phyloP scores from a whole-genome alignment of 2,888 invertebrate species.

The Heliconius erato region DNA sequence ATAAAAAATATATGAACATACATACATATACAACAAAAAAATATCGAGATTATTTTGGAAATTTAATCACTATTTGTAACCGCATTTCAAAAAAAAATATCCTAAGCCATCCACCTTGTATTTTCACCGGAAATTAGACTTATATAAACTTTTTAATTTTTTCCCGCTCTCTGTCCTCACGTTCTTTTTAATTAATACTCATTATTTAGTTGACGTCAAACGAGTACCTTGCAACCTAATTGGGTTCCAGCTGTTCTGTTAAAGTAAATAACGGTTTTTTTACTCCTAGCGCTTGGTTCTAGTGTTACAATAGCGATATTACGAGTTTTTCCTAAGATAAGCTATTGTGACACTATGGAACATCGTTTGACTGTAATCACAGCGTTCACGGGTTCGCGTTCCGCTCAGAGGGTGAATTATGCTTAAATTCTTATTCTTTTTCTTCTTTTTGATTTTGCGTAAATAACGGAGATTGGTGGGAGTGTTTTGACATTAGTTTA shows the following conservation, averaged over 20 bases:
- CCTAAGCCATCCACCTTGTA: background rate
- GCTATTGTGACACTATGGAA: background rate
- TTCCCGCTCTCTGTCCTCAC: conserved; percentile 46
- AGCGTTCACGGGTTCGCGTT: background rate
- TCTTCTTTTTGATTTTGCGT: background rate
- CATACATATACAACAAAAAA: background rate
- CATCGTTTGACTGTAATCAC: conserved; percentile 2
- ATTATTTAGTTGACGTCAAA: conserved; percentile 49
- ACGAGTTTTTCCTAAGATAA: no score
- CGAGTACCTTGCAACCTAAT: conserved; percentile 45
- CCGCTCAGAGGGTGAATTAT: background rate
- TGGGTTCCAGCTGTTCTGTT: conserved; percentile 28
- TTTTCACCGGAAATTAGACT: conserved; percentile 46
- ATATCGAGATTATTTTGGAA: background rate
- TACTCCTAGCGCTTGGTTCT: background rate
- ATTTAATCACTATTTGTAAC: background rate
- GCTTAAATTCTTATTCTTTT: background rate
- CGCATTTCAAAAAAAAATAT: background rate
- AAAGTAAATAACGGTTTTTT: conserved; percentile 9
- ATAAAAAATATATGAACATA: background rate
- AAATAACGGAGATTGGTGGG: background rate
- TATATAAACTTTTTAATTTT: conserved; percentile 51
- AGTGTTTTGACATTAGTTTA: background rate
- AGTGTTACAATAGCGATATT: background rate
- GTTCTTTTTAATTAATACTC: conserved; percentile 54